Evolutionary conservation across 2,797 vertebrate genomes (phyloP).

Genomic region (Acropternis orthonyx): DNA sequence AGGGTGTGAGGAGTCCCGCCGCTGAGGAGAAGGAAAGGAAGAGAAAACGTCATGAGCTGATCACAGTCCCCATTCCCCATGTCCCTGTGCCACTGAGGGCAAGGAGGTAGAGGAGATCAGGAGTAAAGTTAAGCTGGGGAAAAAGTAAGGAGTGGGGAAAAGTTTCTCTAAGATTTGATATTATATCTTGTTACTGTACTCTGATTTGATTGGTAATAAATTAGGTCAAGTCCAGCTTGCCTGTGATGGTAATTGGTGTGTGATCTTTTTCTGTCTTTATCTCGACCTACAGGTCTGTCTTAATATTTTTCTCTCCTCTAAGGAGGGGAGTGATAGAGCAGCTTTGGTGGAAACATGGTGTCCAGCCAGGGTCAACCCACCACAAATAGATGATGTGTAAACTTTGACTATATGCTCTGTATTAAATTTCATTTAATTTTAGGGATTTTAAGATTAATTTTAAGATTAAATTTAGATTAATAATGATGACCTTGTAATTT

Average conservation of each 20-base stretch:
- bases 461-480: constrained; percentile 12
- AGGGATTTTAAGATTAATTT: background rate
- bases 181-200: background rate
- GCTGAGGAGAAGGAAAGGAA: background rate
- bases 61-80: background rate
- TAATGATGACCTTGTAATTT: constrained; percentile 2
- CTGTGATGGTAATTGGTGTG: background rate
- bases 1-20: background rate
- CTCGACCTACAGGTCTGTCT: background rate
- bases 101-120: background rate
- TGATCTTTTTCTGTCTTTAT: background rate
- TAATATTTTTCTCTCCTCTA: background rate
- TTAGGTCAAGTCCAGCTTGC: background rate
- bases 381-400: background rate
- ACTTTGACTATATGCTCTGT: background rate
- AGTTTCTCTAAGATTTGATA: background rate
- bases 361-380: background rate
- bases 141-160: background rate
- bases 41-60: background rate
- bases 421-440: background rate
- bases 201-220: background rate
- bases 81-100: no score
- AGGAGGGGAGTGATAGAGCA: background rate
- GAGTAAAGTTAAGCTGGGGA: background rate
- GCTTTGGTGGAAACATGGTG: background rate